These are phyloP conservation scores for Sympetrum striolatum DNA, from an alignment of 2,888 invertebrate genomes.

Conservation along the genomic window DNA sequence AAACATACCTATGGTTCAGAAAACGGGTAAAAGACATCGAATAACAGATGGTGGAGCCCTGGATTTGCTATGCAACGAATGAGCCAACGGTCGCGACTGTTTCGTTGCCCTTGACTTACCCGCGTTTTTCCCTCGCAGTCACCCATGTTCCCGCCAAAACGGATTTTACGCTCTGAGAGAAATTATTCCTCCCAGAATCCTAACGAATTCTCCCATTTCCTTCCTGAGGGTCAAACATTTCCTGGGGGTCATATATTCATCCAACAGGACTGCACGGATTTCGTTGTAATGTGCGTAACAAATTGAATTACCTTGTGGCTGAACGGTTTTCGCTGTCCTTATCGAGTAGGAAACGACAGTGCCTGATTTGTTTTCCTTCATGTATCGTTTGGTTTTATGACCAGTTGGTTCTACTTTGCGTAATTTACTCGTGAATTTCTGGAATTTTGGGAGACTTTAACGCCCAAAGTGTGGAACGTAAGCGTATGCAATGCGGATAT, in stretches of 20 bases:
- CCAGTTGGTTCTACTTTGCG: too few relatives aligned
- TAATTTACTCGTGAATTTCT: too few relatives aligned
- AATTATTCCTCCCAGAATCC: neutral
- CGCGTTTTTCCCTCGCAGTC: neutral
- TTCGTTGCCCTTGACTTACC: neutral
- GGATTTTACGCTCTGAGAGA: constrained; percentile 23
- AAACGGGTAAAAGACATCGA: neutral
- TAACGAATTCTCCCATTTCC: neutral
- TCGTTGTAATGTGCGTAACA: neutral
- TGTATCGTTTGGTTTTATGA: neutral
- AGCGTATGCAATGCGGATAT: too few relatives aligned
- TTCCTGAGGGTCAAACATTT: neutral
- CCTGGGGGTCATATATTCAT: neutral
- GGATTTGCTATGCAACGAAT: neutral
- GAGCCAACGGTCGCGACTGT: neutral
- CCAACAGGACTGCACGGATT: neutral
- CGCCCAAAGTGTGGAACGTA: too few relatives aligned
- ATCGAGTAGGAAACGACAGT: neutral
- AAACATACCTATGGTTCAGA: neutral
- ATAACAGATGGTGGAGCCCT: neutral
- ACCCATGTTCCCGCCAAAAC: neutral
- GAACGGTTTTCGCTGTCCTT: neutral
- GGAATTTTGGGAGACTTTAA: too few relatives aligned
- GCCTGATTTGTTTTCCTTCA: neutral
- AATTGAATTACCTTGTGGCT: neutral